Evolutionary conservation across 2,888 invertebrate species (phyloP).

Genomic region (Pimpla rufipes): DNA sequence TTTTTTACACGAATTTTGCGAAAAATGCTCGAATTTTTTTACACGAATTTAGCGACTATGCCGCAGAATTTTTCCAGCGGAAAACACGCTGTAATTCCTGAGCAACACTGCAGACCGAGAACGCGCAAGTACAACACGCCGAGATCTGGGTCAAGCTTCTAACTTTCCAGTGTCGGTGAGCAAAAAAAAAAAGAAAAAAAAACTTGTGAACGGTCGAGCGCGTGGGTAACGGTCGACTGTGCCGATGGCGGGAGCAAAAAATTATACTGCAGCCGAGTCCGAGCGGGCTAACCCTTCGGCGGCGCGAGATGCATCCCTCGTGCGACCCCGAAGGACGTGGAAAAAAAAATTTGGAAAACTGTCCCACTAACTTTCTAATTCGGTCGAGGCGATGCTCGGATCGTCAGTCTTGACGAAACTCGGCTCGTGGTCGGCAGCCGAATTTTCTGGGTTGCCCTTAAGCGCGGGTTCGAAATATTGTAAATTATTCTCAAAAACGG

Average conservation of each 20-base stretch:
- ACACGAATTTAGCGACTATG: no score
- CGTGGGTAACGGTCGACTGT: slow-evolving; percentile 43
- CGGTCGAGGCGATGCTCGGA: slow-evolving; percentile 45
- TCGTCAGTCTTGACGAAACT: slow-evolving; percentile 59
- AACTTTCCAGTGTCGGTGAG: slow-evolving; percentile 67
- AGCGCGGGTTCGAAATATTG: slow-evolving; percentile 3
- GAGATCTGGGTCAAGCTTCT: slow-evolving; percentile 67
- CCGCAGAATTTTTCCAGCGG: no score
- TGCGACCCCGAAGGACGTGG: slow-evolving; percentile 28
- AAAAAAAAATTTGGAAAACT: slow-evolving; percentile 70
- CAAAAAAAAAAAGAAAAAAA: slow-evolving; percentile 65
- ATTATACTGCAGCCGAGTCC: slow-evolving; percentile 54
- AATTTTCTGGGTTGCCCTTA: slow-evolving; percentile 3
- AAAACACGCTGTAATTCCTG: neutral
- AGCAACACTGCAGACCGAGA: slow-evolving; percentile 10
- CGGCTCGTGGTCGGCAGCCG: slow-evolving; percentile 31
- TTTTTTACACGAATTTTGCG: no score
- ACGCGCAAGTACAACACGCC: slow-evolving; percentile 25
- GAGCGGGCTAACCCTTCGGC: slow-evolving; percentile 67
- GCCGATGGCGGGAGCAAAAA: slow-evolving; percentile 56
- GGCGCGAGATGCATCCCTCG: slow-evolving; percentile 54
- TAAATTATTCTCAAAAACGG: neutral
- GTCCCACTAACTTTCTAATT: slow-evolving; percentile 72
- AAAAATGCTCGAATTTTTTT: no score
- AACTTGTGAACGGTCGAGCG: slow-evolving; percentile 51